Conservation (phyloP, 2,797 vertebrate species). For the Galagoides demidoff region DNA sequence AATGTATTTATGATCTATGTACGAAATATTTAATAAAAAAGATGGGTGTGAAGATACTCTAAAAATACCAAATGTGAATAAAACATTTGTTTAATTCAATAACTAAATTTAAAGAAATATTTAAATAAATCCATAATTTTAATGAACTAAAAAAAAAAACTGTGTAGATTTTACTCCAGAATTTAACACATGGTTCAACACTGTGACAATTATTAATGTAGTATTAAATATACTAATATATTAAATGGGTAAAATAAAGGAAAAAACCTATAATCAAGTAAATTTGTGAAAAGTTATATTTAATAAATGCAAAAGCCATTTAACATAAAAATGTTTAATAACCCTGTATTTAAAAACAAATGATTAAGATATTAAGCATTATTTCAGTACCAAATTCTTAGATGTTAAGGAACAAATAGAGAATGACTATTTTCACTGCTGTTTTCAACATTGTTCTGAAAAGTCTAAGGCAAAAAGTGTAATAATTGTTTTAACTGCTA, state of each 20-base stretch:
- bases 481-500: slow-evolving; percentile 35
- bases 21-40: not conserved
- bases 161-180: not conserved
- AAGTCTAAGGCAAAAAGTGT: not conserved
- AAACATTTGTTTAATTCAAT: slow-evolving; percentile 27
- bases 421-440: not conserved
- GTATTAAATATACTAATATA: not conserved
- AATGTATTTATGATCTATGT: no score
- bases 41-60: not conserved
- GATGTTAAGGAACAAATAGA: not conserved
- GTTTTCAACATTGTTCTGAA: slow-evolving; percentile 3
- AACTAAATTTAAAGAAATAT: not conserved
- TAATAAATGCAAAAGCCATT: not conserved
- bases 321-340: slow-evolving; percentile 33
- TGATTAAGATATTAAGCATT: not conserved
- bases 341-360: not conserved
- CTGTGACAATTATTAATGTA: not conserved
- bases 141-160: not conserved
- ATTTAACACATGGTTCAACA: not conserved
- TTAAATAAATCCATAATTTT: slow-evolving; percentile 9
- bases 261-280: not conserved
- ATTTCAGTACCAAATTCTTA: slow-evolving; percentile 5
- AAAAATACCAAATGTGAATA: not conserved
- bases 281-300: not conserved
- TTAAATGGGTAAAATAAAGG: not conserved